These are phyloP conservation scores for Sakesphorus luctuosus DNA, from an alignment of 2,113 vertebrate genomes.

Conservation along the genomic window DNA sequence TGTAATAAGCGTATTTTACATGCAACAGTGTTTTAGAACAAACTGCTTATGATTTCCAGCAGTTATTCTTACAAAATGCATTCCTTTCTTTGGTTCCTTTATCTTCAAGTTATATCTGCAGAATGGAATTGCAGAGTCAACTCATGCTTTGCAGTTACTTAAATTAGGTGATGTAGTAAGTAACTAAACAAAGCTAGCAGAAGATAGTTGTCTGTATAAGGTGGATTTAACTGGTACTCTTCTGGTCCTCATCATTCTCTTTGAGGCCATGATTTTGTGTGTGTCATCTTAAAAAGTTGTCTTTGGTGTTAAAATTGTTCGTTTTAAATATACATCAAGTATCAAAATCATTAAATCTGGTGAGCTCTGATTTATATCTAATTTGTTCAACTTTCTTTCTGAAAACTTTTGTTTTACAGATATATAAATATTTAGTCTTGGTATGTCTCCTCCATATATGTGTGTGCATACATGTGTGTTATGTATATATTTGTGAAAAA, in stretches of 20 bases:
- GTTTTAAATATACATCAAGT: background rate
- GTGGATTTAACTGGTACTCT: background rate
- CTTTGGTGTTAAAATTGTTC: background rate
- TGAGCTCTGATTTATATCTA: background rate
- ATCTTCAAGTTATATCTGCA: background rate
- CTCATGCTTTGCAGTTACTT: background rate
- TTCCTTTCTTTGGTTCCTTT: constrained; percentile 2
- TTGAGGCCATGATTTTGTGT: background rate
- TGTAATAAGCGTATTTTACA: constrained; percentile 1
- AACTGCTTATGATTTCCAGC: constrained; percentile 14
- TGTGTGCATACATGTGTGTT: background rate
- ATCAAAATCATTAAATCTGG: background rate
- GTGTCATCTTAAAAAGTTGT: background rate
- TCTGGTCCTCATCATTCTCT: background rate
- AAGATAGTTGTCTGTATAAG: background rate
- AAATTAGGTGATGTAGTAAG: background rate
- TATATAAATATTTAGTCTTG: background rate
- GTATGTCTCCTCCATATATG: background rate
- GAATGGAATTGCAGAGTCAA: background rate
- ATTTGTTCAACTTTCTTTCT: background rate
- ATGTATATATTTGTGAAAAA: background rate
- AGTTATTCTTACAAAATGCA: background rate
- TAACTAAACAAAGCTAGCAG: background rate
- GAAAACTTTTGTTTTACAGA: background rate
- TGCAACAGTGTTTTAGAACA: constrained; percentile 14